Evolutionary conservation across 37 sponge, comb jelly and placozoan species (phyloP).

Genomic region (Agelas oroides): DNA sequence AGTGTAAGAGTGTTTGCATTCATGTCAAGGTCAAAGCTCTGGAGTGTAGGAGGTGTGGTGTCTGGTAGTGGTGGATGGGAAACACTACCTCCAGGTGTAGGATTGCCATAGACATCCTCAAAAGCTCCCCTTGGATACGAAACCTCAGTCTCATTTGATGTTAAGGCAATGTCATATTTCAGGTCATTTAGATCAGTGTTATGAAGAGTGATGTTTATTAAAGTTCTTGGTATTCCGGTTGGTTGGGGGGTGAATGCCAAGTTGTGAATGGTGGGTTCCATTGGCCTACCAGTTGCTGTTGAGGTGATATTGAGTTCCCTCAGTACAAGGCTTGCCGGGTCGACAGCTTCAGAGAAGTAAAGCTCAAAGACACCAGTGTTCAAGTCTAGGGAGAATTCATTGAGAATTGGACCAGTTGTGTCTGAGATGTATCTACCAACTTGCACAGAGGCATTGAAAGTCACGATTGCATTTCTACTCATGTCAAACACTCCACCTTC

Average conservation of each 20-base stretch:
- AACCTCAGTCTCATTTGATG: slow-evolving; percentile 41
- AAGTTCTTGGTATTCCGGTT: slow-evolving; percentile 45
- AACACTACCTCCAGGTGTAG: slow-evolving; percentile 35
- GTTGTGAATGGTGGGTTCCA: not conserved
- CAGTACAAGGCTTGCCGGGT: slow-evolving; percentile 62
- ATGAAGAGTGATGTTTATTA: slow-evolving; percentile 44
- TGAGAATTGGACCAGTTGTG: slow-evolving; percentile 61
- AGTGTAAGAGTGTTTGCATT: slow-evolving; percentile 62
- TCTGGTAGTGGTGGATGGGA: slow-evolving; percentile 54
- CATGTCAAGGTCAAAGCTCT: slow-evolving; percentile 73
- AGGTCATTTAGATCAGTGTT: slow-evolving; percentile 67
- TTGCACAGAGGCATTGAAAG: slow-evolving; percentile 4
- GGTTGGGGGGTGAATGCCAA: slow-evolving; percentile 50
- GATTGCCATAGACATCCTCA: slow-evolving; percentile 77
- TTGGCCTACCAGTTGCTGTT: not conserved
- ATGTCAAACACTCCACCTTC: slow-evolving; percentile 74
- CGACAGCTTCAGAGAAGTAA: slow-evolving; percentile 84
- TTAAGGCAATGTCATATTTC: slow-evolving; percentile 69
- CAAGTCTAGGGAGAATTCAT: slow-evolving; percentile 70
- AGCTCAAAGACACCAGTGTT: slow-evolving; percentile 51
- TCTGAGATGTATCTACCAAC: slow-evolving; percentile 57
- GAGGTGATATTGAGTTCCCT: slow-evolving; percentile 42
- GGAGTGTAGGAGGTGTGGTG: slow-evolving; percentile 57
- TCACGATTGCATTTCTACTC: slow-evolving; percentile 47
- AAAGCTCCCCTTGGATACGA: slow-evolving; percentile 61